Evolutionary conservation across 1,140 invertebrate genomes (phyloP), one percentile per base, ranked within the genome.

Genomic region (Andrena cerasifolii): DNA sequence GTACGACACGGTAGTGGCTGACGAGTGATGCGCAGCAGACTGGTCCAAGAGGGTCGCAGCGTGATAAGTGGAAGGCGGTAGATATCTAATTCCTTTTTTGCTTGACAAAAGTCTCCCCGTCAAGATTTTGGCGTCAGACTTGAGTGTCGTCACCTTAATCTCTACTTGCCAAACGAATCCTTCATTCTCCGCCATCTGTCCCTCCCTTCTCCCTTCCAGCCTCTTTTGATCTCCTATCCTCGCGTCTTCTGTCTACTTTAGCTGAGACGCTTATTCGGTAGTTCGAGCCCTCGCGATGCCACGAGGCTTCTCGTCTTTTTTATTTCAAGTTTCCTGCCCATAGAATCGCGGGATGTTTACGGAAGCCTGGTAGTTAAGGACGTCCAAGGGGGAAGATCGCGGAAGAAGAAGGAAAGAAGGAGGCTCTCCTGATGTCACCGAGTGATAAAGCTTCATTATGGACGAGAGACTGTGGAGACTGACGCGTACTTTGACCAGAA

Each of bases 1-100:
- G 61, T 51, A 68, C 49, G 74, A 56, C 70, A 77, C 66, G 79
- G 73, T 66, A 66, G 62, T 79, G 73, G 76, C 82, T 61, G 80
- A 65, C 76, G 80, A 86, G 77, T 87, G 85, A 88, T 87, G 86
- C 78, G 76, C 84, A 85, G 68, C 86, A 86, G 84, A 88, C 82
- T 81, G 73, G 79, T 78, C 72, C 53, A 81, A 43, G 82, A 86
- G 77, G 71, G 76, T 54, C 70, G 59, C 75, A 36, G n/a, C 31
- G 33, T 65, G 62, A 54, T 56, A 66, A 45, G 53, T 63, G 63
- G 53, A 31, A 47, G 74, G 43, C 47, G 53, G 80, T 77, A 59
- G 80, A 71, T 85, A 78, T 79, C 85, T 83, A 76, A 77, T 82
- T 56, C 77, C 77, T 84, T 85, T 86, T 84, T 49, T 83, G 71